Evolutionary conservation across 2,113 vertebrate species (phyloP).

Genomic region (Galemys pyrenaicus): DNA sequence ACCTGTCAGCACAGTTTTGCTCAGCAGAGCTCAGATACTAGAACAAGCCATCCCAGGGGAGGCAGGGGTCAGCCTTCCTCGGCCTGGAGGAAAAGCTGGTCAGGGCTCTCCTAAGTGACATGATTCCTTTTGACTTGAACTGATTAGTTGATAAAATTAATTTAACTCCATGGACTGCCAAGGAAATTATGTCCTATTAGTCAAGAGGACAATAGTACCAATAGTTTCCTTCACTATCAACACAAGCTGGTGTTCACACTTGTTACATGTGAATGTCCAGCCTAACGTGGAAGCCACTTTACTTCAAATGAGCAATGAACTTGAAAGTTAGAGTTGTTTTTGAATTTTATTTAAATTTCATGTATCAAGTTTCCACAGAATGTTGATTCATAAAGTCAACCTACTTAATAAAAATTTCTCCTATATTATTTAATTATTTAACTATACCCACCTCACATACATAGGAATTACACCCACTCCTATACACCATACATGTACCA

Average conservation of each 20-base stretch:
- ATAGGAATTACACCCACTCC: too few species aligned
- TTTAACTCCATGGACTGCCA: background rate
- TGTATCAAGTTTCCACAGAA: background rate
- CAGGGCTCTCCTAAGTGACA: background rate
- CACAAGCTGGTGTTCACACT: conserved; percentile 66
- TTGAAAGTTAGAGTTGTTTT: conserved; percentile 61
- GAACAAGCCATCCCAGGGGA: background rate
- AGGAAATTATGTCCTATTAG: conserved; percentile 1
- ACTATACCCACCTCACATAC: too few species aligned
- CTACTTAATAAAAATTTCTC: background rate
- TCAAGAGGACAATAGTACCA: too few species aligned
- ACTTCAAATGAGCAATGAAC: conserved; percentile 67
- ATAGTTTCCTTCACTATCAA: conserved; percentile 56
- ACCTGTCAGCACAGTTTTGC: background rate
- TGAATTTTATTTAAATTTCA: conserved; percentile 52
- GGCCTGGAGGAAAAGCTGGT: background rate
- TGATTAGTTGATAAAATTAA: conserved; percentile 39
- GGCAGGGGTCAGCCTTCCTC: background rate
- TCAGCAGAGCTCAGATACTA: background rate
- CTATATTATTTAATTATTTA: too few species aligned
- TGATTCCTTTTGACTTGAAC: conserved; percentile 4
- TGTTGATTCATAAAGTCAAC: background rate
- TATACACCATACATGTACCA: too few species aligned
- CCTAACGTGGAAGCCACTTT: conserved; percentile 73
- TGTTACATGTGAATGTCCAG: conserved; percentile 71